Percentiles rank a stretch among this genome's conserved stretches.
These are phyloP conservation scores for Apis dorsata DNA, from an alignment of 1,140 invertebrate genomes.

Conservation along the genomic window DNA sequence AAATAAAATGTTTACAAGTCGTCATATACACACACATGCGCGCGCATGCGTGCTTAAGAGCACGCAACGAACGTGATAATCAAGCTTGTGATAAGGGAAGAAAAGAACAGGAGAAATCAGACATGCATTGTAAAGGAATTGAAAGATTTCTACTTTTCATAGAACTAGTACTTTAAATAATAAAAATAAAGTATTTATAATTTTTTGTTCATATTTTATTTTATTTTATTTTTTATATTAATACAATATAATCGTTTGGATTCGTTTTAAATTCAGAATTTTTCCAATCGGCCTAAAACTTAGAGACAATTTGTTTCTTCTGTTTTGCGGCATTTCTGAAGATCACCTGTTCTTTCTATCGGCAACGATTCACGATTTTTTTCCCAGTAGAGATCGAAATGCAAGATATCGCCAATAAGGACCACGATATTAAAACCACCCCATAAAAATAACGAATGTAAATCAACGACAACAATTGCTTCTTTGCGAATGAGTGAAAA, in stretches of 20 bases:
- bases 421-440: too few species aligned
- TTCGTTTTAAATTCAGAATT: not conserved
- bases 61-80: not conserved
- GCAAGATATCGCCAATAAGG: not conserved
- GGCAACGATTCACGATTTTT: not conserved
- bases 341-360: not conserved
- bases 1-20: too few species aligned
- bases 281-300: slow-evolving; percentile 26
- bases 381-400: slow-evolving; percentile 1
- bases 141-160: not conserved
- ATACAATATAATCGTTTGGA: too few species aligned
- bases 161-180: not conserved
- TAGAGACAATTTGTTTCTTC: not conserved
- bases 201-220: not conserved
- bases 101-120: slow-evolving; percentile 6
- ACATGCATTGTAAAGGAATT: slow-evolving; percentile 1
- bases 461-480: not conserved
- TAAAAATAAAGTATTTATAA: not conserved
- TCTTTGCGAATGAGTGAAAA: not conserved
- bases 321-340: not conserved
- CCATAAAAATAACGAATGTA: not conserved
- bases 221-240: not conserved
- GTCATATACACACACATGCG: not conserved
- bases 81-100: not conserved
- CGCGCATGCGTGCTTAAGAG: too few species aligned